Base-by-base conservation (phyloP, 1,140 invertebrate species). In the Gonatopus flavifemur region DNA sequence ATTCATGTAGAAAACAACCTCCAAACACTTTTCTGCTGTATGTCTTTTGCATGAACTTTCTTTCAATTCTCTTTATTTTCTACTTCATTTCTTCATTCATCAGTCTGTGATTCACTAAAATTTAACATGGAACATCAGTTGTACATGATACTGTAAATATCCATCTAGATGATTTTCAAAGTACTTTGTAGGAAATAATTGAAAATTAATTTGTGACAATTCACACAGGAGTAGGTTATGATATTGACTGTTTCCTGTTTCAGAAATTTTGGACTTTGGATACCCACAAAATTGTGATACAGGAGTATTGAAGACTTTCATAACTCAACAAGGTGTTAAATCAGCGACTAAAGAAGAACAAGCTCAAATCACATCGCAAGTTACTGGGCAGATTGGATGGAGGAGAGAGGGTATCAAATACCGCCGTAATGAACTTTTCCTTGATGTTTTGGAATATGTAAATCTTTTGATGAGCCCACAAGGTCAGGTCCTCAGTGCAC, bases 271-370 rank as follows among this genome's bases (percentile, higher is more conserved):
- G 53, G 98, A 99, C 77, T 99, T 99, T 86, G 98, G 98, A 3
- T 99, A 99, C 76, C 98, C 98, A 3, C 98, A 99, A 81, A 99
- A 99, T 74, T 98, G 96, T 15, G 98, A 99, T 73, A 98, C 96
- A 7, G 98, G 98, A 19, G 96, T 99, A 16, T 78, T 99, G 59
- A 99, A 99, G 75, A 98, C 96, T 2, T 99, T 98, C 66, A 99
- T 99, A 55, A 99, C 96, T 49, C 98, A 99, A 75, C 96, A 98
- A 79, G 97, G 98, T 50, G 94, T 99, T 16, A 98, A 98, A 80
- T 98, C 96, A 49, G 89, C 96, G 60, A 98, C 93, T 9, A 99
- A 99, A 78, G 98, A 99, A 70, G 98, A 99, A 79, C 98, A 99
- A 76, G 91, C 95, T 46, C 96, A 99, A 80, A 99, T 99, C 59